phyloP scores from a whole-genome alignment of 2,797 vertebrate species.

The Buceros bicornis region DNA sequence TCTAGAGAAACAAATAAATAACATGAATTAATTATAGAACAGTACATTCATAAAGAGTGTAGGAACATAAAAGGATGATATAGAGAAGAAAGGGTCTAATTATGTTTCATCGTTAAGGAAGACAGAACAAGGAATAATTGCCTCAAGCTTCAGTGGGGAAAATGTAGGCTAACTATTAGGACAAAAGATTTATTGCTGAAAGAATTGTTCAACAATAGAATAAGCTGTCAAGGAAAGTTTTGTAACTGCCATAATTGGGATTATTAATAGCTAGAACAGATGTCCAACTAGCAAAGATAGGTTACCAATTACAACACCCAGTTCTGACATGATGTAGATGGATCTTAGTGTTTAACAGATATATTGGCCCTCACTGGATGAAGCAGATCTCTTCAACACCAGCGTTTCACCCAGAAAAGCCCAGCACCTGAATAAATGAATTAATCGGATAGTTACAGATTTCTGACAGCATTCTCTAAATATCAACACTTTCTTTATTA shows the following conservation, averaged over 20 bases:
- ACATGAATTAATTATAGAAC: background rate
- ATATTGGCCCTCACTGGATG: background rate
- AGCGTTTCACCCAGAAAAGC: background rate
- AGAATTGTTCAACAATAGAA: slow-evolving; percentile 21
- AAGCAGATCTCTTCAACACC: background rate
- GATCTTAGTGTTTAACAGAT: background rate
- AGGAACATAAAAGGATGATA: slow-evolving; percentile 17
- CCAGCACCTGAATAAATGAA: background rate
- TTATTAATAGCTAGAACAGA: slow-evolving; percentile 28
- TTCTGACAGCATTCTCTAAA: background rate
- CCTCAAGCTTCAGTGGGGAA: slow-evolving; percentile 9
- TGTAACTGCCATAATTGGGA: slow-evolving; percentile 34
- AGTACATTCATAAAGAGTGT: background rate
- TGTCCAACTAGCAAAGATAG: background rate
- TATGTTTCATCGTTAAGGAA: background rate
- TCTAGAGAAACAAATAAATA: slow-evolving; percentile 37
- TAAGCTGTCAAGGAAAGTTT: slow-evolving; percentile 30
- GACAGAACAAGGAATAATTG: slow-evolving; percentile 43
- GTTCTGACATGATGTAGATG: background rate
- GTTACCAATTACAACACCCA: background rate
- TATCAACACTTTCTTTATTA: background rate
- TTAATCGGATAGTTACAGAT: background rate
- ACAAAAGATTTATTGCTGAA: slow-evolving; percentile 54
- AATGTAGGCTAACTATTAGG: slow-evolving; percentile 57
- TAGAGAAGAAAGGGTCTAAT: slow-evolving; percentile 36